phyloP scores from a whole-genome alignment of 2,888 invertebrate species.

The Drosophila prostipennis region DNA sequence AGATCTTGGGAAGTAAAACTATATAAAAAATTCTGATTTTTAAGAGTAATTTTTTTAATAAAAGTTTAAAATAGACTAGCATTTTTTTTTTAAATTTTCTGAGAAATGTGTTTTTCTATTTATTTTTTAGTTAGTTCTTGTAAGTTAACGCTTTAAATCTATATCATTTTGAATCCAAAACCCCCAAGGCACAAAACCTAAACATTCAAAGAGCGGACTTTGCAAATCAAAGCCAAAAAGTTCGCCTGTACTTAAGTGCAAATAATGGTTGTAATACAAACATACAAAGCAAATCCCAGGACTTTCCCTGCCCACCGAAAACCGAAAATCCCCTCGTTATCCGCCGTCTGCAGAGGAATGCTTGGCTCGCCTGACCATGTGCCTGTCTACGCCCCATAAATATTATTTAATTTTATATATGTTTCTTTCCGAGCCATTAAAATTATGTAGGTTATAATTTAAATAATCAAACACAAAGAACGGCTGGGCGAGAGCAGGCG shows the following conservation, averaged over 20 bases:
- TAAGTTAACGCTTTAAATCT: no score
- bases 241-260: conserved; percentile 9
- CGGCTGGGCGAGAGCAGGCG: conserved; percentile 2
- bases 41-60: no score
- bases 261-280: conserved; percentile 21
- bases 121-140: no score
- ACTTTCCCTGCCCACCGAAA: conserved; percentile 10
- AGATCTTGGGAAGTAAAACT: no score
- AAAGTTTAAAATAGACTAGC: no score
- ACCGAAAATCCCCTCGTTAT: conserved; percentile 4
- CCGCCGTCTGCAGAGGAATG: conserved; percentile 26
- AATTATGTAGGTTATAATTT: conserved; percentile 78
- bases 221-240: conserved; percentile 8
- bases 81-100: no score
- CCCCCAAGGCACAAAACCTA: neutral
- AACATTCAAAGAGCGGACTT: neutral
- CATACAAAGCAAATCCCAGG: conserved; percentile 27
- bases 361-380: conserved; percentile 66
- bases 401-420: conserved; percentile 72
- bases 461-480: conserved; percentile 58
- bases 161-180: no score
- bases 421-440: conserved; percentile 71
- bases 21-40: no score
- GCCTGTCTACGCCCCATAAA: conserved; percentile 76
- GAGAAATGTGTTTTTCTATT: no score